Evolutionary conservation across 2,797 vertebrate species (phyloP), one percentile per base, ranked within the genome.

Genomic region (Morelia viridis): DNA sequence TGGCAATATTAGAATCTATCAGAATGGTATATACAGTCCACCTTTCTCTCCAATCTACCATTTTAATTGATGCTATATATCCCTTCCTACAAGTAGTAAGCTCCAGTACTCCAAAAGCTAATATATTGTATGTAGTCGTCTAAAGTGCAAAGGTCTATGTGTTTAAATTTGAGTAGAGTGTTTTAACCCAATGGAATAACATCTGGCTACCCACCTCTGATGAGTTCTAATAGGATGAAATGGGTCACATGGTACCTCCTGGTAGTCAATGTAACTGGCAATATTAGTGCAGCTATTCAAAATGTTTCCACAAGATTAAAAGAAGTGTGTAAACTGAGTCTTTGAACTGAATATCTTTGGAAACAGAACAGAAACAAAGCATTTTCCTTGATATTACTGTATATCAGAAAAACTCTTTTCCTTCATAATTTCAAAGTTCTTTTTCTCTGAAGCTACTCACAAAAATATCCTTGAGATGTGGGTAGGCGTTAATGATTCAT

Each of bases 401-500:
- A 50, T 53, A 60, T 76, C 41, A 80, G 85, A 87, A 91, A 76
- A 71, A 5, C 57, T 64, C 22, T 61, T 91, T 91, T 50, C 28
- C 13, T 62, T 94, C 85, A 35, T 92, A 22, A 60, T 76, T 62
- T 76, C 60, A 91, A 91, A 6, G 46, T 62, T 92, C 88, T 88
- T 84, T 60, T 57, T 56, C 85, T 84, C 80, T 89, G 1, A 2
- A 80, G 56, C 22, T 35, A 3, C 46, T 65, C 3, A 22, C 71
- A 92, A 90, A 53, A 83, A 46, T 28, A 12, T 85, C 60, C 35
- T 4, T 83, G 64, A 31, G 83, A 92, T 35, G 50, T 76, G 15
- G 31, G 87, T 89, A 89, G 13, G 71, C 41, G 91, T 58, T 83
- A 3, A 26, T 90, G 1, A 80, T 96, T 94, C 76, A 71, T 50